Evolutionary conservation across 1,140 invertebrate genomes (phyloP).

Genomic region (Caenorhabditis inopinata): DNA sequence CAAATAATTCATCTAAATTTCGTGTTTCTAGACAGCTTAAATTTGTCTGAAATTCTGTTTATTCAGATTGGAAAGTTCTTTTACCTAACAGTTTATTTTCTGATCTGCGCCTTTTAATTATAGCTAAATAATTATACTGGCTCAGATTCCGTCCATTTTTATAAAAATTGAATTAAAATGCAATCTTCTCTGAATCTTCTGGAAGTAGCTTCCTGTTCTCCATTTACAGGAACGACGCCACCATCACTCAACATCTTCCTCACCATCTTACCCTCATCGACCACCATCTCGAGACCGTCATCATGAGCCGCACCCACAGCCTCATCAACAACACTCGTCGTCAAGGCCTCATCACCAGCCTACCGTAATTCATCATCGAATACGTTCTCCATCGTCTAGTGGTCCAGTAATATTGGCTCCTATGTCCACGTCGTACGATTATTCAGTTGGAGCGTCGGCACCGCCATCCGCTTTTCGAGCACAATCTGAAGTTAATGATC

Average conservation of each 20-base stretch:
- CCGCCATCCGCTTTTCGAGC: background rate
- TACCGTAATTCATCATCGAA: slow-evolving; percentile 6
- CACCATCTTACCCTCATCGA: background rate
- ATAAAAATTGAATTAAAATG: too few species aligned
- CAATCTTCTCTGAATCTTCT: too few species aligned
- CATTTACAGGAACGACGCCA: slow-evolving; percentile 6
- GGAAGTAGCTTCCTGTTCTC: background rate
- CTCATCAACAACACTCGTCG: background rate
- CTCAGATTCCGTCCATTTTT: too few species aligned
- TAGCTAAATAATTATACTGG: too few species aligned
- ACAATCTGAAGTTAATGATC: background rate
- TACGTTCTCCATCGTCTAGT: background rate
- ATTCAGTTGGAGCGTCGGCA: background rate
- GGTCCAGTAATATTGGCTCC: background rate
- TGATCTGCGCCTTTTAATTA: too few species aligned
- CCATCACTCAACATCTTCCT: background rate
- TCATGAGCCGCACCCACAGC: background rate
- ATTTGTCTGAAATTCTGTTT: too few species aligned
- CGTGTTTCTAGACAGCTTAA: too few species aligned
- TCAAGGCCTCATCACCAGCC: too few species aligned
- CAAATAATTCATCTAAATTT: too few species aligned
- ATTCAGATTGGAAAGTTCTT: too few species aligned
- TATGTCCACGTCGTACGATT: background rate
- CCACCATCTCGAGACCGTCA: background rate
- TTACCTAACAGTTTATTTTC: too few species aligned